phyloP scores from a whole-genome alignment of 2,113 vertebrate species.

The Microtus pennsylvanicus region DNA sequence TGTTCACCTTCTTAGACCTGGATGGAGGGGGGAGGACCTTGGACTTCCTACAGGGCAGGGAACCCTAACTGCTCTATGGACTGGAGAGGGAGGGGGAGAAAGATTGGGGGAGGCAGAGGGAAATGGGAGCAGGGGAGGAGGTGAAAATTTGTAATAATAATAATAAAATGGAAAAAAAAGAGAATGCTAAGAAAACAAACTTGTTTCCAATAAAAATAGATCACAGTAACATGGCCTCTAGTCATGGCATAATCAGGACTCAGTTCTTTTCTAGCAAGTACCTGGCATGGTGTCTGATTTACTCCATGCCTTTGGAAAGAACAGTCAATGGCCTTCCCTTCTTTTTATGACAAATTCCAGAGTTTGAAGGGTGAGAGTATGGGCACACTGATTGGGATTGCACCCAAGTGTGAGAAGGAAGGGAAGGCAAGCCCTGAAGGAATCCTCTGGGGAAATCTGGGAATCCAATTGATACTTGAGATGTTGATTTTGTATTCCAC shows the following conservation, averaged over 20 bases:
- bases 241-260: neutral
- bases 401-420: neutral
- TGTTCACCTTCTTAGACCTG: too few species aligned
- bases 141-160: too few species aligned
- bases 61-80: too few species aligned
- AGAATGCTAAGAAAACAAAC: neutral
- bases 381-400: neutral
- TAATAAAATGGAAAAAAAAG: neutral
- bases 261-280: fast-evolving
- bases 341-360: neutral
- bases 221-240: neutral
- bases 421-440: neutral
- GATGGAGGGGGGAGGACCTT: too few species aligned
- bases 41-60: too few species aligned
- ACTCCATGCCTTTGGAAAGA: too few species aligned
- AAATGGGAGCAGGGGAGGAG: too few species aligned
- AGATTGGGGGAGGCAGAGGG: too few species aligned
- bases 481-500: neutral
- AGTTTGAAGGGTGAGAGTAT: neutral
- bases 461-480: neutral
- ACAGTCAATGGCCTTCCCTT: neutral
- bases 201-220: neutral
- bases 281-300: neutral
- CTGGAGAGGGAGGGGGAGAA: too few species aligned
- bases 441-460: neutral